These are phyloP conservation scores for Hemichromis elongatus DNA, from an alignment of 2,113 vertebrate genomes.

Conservation along the genomic window DNA sequence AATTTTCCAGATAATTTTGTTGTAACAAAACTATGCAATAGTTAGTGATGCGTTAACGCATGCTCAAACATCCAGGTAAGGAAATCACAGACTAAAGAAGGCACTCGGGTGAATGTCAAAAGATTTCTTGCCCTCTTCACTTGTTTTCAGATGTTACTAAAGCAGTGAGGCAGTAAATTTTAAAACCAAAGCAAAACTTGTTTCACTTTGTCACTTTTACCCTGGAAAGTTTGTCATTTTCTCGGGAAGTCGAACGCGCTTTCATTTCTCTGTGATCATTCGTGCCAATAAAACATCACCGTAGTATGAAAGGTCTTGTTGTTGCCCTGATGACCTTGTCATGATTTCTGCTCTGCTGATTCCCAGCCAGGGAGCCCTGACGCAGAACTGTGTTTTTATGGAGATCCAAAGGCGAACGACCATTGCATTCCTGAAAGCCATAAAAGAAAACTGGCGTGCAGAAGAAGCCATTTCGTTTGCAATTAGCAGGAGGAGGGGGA, in stretches of 20 bases:
- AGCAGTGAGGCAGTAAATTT: fast-evolving
- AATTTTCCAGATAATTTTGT: not conserved
- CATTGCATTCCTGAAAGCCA: conserved; percentile 44
- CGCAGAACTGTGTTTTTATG: conserved; percentile 19
- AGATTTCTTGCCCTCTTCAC: not conserved
- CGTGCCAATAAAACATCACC: conserved; percentile 50
- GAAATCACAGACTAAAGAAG: not conserved
- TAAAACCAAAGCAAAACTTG: not conserved
- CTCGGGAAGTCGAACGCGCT: conserved; percentile 19
- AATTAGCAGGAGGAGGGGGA: not conserved
- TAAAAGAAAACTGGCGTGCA: conserved; percentile 32
- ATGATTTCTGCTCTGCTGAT: conserved; percentile 42
- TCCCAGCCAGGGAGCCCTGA: not conserved
- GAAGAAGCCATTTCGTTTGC: conserved; percentile 16
- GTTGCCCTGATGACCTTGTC: conserved; percentile 23
- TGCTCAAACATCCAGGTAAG: not conserved
- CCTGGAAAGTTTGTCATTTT: not conserved
- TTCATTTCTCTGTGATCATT: conserved; percentile 36
- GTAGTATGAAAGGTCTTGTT: conserved; percentile 65
- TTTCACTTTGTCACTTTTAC: not conserved
- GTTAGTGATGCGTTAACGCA: not conserved
- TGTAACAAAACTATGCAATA: not conserved
- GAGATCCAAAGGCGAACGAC: conserved; percentile 31
- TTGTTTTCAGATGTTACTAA: fast-evolving
- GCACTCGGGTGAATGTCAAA: fast-evolving